These are phyloP conservation scores for Drosophila truncata DNA, from an alignment of 1,140 invertebrate species.

Conservation along the genomic window DNA sequence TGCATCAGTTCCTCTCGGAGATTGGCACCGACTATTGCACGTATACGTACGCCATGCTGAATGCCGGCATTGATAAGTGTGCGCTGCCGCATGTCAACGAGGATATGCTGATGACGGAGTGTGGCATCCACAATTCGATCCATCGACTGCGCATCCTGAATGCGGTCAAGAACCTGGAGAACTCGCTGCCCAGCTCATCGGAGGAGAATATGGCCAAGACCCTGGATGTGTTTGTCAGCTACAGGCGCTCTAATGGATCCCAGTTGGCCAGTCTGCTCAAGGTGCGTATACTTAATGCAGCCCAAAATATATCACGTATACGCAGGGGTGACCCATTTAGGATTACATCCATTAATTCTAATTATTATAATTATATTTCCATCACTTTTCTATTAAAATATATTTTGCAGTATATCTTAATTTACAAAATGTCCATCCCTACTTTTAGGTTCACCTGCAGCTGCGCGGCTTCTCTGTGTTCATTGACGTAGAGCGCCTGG, in stretches of 20 bases:
- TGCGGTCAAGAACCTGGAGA: constrained; percentile 92
- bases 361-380: not conserved
- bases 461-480: constrained; percentile 97
- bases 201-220: constrained; percentile 94
- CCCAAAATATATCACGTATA: not conserved
- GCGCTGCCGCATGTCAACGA: constrained; percentile 93
- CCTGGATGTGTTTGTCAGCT: constrained; percentile 99
- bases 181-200: constrained; percentile 87
- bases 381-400: not conserved
- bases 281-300: constrained; percentile 59
- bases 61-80: constrained; percentile 96
- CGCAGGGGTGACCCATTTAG: not conserved
- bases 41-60: constrained; percentile 98
- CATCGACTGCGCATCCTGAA: constrained; percentile 96
- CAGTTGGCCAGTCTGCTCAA: constrained; percentile 97
- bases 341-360: no score
- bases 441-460: constrained; percentile 94
- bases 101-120: constrained; percentile 95
- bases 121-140: constrained; percentile 97
- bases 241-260: constrained; percentile 98
- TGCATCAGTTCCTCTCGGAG: constrained; percentile 95
- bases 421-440: not conserved
- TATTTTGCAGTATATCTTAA: not conserved
- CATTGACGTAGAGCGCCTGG: constrained; percentile 97
- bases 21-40: constrained; percentile 97